Evolutionary conservation across 2,113 vertebrate species (phyloP), one percentile per base, ranked within the genome.

Genomic region (Spheniscus mendiculus): DNA sequence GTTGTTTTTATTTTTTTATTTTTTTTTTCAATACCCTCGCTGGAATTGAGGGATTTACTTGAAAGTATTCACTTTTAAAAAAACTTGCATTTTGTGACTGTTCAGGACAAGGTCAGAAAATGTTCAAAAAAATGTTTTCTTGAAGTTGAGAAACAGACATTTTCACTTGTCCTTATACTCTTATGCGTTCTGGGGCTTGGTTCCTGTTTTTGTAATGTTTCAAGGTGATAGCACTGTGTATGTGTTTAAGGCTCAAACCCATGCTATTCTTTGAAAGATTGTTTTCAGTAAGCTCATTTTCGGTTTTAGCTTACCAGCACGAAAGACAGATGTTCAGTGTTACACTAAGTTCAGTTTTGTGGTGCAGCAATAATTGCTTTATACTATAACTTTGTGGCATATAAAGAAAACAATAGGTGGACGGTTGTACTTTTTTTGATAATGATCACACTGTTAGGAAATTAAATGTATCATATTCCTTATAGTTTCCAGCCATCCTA

Each of bases 401-500:
- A 80, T 30, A 86, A 89, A 77, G 53, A 89, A 95, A 80, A 82
- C 8, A 14, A 77, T 25, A 42, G 66, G 61, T 77, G 38, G 74
- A 87, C 91, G 74, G 93, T 77, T 90, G 63, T 13, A 58, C 53
- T 70, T 84, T 42, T 71, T 91, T 86, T 85, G 71, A 94, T 97
- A 82, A 89, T 38, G 74, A 95, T 92, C 82, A 74, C 2, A 16
- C 36, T 89, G 42, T 49, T 95, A 92, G 90, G 83, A 96, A 96
- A 93, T 94, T 90, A 94, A 94, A 74, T 96, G 56, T 66, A 94
- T 96, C 79, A 49, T 87, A 86, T 69, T 92, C 76, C 61, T 91
- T 56, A 19, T 11, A 82, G n/a, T 88, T 94, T 67, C 63, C 53
- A 93, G 38, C 80, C 29, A 56, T 82, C 40, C 78, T 29, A 56